These are phyloP conservation scores for Callyntrura guangdongensis DNA, from an alignment of 2,888 invertebrate genomes.

Conservation along the genomic window DNA sequence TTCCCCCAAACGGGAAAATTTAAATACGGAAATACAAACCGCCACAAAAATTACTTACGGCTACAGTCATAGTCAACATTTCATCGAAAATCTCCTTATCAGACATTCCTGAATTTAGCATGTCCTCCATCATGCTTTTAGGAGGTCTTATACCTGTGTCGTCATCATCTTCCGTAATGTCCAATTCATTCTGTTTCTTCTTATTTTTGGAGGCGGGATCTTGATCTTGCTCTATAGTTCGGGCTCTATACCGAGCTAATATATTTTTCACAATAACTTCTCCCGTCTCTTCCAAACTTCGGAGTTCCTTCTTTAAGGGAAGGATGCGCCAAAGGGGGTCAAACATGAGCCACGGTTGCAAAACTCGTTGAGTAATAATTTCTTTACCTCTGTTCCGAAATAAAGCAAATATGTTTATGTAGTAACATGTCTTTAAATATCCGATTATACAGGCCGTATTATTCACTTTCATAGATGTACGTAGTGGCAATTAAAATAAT, in stretches of 20 bases:
- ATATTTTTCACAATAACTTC: background rate
- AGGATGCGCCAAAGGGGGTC: background rate
- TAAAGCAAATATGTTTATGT: background rate
- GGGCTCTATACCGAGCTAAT: background rate
- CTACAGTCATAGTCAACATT: background rate
- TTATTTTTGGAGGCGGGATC: background rate
- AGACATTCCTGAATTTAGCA: conserved; percentile 11
- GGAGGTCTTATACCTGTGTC: background rate
- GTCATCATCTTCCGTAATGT: background rate
- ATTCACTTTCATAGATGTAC: too few relatives aligned
- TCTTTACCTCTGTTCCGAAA: background rate
- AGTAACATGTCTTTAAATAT: too few relatives aligned
- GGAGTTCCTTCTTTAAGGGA: background rate
- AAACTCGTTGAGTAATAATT: background rate
- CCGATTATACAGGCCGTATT: too few relatives aligned
- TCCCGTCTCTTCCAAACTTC: background rate
- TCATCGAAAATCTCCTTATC: conserved; percentile 30
- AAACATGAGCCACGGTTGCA: background rate
- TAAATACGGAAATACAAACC: too few relatives aligned
- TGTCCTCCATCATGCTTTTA: conserved; percentile 3
- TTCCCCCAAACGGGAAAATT: too few relatives aligned
- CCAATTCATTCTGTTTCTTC: too few relatives aligned
- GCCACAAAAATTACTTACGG: background rate
- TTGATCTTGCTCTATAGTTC: too few relatives aligned
- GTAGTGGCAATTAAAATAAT: too few relatives aligned